A percentile compares a stretch with the other conserved stretches of the same genome.
These are phyloP conservation scores for Zaprionus ghesquierei DNA, from an alignment of 1,140 invertebrate genomes.

Conservation along the genomic window DNA sequence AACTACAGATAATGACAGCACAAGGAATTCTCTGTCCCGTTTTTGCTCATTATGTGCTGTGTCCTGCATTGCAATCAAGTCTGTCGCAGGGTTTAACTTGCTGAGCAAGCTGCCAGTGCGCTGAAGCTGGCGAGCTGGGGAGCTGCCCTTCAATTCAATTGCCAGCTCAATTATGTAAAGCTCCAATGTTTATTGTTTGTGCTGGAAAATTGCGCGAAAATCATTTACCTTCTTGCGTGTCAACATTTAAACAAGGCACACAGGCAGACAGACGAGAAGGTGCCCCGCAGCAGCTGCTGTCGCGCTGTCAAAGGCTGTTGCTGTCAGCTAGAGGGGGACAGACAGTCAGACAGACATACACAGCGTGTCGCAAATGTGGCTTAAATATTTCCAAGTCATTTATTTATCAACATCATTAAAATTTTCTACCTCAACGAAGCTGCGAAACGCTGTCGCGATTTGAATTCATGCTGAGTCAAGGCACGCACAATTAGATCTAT, in stretches of 20 bases:
- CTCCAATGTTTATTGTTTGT: constrained; percentile 73
- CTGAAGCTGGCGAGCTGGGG: no score
- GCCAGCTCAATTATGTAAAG: constrained; percentile 76
- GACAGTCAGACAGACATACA: constrained; percentile 1
- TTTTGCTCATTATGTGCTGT: constrained; percentile 28
- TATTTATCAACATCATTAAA: constrained; percentile 81
- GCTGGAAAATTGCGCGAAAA: constrained; percentile 74
- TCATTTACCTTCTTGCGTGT: constrained; percentile 71
- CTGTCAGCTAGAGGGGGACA: constrained; percentile 10
- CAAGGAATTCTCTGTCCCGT: constrained; percentile 29
- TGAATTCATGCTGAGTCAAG: constrained; percentile 1
- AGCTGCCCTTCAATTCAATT: constrained; percentile 70
- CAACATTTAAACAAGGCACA: constrained; percentile 63
- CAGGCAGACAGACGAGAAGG: neutral
- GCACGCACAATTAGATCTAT: neutral
- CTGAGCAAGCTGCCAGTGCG: neutral
- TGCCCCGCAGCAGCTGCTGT: constrained; percentile 36
- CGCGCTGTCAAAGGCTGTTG: constrained; percentile 50
- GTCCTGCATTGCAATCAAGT: constrained; percentile 33
- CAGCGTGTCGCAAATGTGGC: constrained; percentile 51
- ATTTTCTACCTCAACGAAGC: constrained; percentile 49
- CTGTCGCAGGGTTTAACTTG: constrained; percentile 31
- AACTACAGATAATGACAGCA: constrained; percentile 61
- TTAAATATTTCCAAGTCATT: constrained; percentile 81
- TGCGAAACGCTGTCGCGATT: neutral